Evolutionary conservation across 1,140 invertebrate genomes (phyloP), one percentile per base, ranked within the genome.

Genomic region (Zaprionus davidi): DNA sequence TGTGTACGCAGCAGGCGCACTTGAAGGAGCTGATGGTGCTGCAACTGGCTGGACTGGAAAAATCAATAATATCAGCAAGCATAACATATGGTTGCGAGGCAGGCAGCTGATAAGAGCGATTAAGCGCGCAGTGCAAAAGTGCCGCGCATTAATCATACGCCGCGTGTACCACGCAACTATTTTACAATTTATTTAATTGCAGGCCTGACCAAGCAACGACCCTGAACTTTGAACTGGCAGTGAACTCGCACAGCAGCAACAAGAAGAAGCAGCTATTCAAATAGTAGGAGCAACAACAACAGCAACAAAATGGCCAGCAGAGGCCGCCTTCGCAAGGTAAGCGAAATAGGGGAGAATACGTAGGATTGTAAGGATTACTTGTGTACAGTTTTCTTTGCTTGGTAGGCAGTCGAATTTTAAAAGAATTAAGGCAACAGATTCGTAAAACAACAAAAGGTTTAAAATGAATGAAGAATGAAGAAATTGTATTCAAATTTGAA

Each of bases 311-410:
- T 87, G 83, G 71, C 84, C 76, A 85, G 70, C 76, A 90, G 70
- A 70, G 76, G 82, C 58, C 85, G 86, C 71, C 79, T 72, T 79
- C 72, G 81, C 17, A 90, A 85, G 85, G 85, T 88, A 76, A 82
- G 63, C 20, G 60, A 75, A 66, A 41, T 26, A n/a, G 3, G 55
- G 67, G 57, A 34, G 41, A 36, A 63, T 28, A 46, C 49, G 13
- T 6, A 0, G 3, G 13, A 38, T 38, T n/a, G 5, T n/a, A 20
- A 34, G 28, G 26, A 12, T 26, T 28, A n/a, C 13, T 56, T 56
- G 53, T 7, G 4, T 17, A 56, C 15, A 26, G 15, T 22, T 53
- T 13, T 1, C 31, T 34, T 34, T 11, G 28, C 28, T 31, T 31
- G 7, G 28, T 31, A 31, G 31, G 41, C 13, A 3, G 36, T 38